These are phyloP conservation scores for Gonioctena quinquepunctata DNA, from an alignment of 1,140 invertebrate genomes.

Conservation along the genomic window DNA sequence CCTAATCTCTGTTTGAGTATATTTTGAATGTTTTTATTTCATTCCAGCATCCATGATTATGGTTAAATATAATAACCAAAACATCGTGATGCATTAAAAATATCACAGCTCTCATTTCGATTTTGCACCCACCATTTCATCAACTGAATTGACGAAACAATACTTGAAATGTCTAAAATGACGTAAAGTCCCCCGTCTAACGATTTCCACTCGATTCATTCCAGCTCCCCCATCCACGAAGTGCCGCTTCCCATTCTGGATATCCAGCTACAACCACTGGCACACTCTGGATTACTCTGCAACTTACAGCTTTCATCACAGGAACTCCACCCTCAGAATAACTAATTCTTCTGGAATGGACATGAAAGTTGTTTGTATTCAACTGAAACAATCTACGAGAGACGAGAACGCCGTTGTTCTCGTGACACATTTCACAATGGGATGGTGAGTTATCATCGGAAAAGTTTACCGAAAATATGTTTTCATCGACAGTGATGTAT, in stretches of 20 bases:
- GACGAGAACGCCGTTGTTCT: constrained; percentile 60
- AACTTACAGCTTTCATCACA: constrained; percentile 69
- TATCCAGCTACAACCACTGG: constrained; percentile 69
- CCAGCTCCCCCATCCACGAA: constrained; percentile 63
- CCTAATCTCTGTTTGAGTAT: no score
- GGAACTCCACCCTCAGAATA: constrained; percentile 67
- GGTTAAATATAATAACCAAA: no score
- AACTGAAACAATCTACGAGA: constrained; percentile 62
- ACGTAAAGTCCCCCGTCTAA: no score
- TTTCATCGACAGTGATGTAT: neutral
- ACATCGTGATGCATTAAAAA: no score
- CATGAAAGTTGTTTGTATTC: constrained; percentile 66
- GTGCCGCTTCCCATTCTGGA: constrained; percentile 71
- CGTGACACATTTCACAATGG: constrained; percentile 67
- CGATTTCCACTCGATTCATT: constrained; percentile 29
- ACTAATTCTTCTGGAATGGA: constrained; percentile 63
- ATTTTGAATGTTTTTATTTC: no score
- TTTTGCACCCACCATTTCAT: no score
- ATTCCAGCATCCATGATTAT: no score
- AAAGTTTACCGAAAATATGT: neutral
- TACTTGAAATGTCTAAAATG: no score
- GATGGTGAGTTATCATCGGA: constrained; percentile 61
- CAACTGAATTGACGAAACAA: no score
- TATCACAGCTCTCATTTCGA: no score
- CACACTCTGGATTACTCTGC: constrained; percentile 71